Base-by-base conservation (phyloP, 2,113 vertebrate species). In the Seriola rivoliana region DNA sequence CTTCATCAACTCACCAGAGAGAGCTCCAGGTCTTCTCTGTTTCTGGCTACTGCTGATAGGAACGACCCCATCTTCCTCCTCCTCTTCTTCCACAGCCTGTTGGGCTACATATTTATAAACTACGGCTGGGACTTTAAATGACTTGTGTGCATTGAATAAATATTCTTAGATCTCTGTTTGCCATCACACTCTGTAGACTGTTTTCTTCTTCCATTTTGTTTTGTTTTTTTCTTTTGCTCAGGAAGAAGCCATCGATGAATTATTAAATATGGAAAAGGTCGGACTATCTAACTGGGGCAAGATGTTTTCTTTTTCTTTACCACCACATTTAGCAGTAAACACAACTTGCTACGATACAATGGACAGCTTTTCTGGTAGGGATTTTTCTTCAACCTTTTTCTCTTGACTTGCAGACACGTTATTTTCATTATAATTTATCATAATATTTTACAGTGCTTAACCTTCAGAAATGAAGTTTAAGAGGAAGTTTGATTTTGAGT, bases 71-170 rank as follows among this genome's bases (percentile, higher is more conserved):
- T 17, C 17, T 3, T 17, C n/a, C 32, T 29, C 14, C 19, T 64
- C 59, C 17, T 59, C 68, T 46, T 77, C 85, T 80, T 91, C 89
- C 89, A 72, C 11, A 1, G 66, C 80, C 85, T 71, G 60, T 74
- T 68, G 34, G 91, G 89, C 85, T 85, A 63, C 84, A 68, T 83
- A 78, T 91, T 91, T 86, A 75, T 85, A 75, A 90, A 85, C 85
- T 83, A 91, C 89, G 91, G 92, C 93, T 93, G 91, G 92, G 92
- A 94, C 86, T 91, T 80, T 19, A 62, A 87, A 62, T 38, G 48
- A 81, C 72, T 86, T 66, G 34, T 90, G 71, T 85, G 84, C 78
- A 70, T 87, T 70, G 55, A 83, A 77, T 73, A 57, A 40, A 74
- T 65, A n/a, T 58, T 70, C 16, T 60, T 80, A 59, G 64, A 65